Evolutionary conservation across 64 coral and sea anemone genomes (phyloP).

Genomic region (Anthopleura sola): DNA sequence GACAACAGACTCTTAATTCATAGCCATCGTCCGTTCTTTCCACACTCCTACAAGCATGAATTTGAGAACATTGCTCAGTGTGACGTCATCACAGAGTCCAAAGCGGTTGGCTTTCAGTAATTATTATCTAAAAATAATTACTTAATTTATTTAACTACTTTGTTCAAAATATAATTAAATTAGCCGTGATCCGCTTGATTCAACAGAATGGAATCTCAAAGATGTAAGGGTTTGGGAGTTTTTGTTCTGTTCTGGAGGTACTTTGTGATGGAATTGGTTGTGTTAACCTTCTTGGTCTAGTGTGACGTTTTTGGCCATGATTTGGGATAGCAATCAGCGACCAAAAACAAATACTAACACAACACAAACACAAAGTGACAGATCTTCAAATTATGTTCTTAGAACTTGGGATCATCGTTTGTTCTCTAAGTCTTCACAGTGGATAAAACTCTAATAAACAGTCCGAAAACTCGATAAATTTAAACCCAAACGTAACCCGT

Average conservation of each 20-base stretch:
- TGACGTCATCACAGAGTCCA: conserved; percentile 62
- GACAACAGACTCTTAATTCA: conserved; percentile 39
- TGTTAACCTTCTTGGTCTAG: not conserved
- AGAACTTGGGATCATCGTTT: not conserved
- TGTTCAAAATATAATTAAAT: conserved; percentile 93
- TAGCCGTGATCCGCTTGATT: conserved; percentile 39
- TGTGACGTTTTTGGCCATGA: not conserved
- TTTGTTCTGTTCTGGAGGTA: not conserved
- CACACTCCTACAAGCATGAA: conserved; percentile 26
- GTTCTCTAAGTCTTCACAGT: not conserved
- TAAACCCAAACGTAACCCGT: not conserved
- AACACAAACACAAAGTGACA: not conserved
- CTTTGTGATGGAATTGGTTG: not conserved
- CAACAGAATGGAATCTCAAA: not conserved
- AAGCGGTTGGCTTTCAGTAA: conserved; percentile 26
- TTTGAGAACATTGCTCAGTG: conserved; percentile 4
- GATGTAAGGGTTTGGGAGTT: not conserved
- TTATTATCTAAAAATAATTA: conserved; percentile 66
- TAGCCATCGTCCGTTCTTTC: not conserved
- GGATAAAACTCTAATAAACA: not conserved
- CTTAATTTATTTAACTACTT: conserved; percentile 85
- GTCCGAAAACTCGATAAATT: not conserved
- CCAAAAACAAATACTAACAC: not conserved
- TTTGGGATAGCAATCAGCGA: not conserved
- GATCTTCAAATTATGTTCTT: not conserved